phyloP scores from a whole-genome alignment of 2,797 vertebrate species.

The Acridotheres tristis region DNA sequence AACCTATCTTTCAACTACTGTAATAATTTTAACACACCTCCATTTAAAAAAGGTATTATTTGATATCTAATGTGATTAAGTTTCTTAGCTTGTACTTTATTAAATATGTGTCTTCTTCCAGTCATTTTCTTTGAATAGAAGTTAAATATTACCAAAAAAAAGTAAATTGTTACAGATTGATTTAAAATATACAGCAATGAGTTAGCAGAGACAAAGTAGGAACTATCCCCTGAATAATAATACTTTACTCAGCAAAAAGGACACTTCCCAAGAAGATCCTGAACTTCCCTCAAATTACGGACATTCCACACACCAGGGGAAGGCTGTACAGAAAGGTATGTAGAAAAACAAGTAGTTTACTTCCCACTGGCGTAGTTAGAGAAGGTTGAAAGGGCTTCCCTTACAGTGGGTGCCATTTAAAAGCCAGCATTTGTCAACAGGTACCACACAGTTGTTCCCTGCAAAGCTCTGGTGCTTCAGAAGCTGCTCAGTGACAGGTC shows the following conservation, averaged over 20 bases:
- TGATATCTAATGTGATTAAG: constrained; percentile 39
- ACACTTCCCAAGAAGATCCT: background rate
- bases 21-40: constrained; percentile 9
- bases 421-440: background rate
- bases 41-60: constrained; percentile 10
- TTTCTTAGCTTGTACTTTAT: constrained; percentile 29
- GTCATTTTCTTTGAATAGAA: background rate
- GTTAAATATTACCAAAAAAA: background rate
- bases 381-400: background rate
- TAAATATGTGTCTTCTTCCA: constrained; percentile 18
- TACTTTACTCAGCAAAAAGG: background rate
- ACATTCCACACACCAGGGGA: background rate
- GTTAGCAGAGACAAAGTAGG: background rate
- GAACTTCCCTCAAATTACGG: background rate
- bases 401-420: background rate
- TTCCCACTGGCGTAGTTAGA: background rate
- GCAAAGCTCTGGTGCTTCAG: background rate
- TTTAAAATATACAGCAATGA: constrained; percentile 16
- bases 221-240: background rate
- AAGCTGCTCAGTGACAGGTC: background rate
- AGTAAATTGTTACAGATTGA: background rate
- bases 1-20: background rate
- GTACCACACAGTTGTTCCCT: background rate
- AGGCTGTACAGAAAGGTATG: background rate
- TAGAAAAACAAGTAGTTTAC: background rate